Base-by-base conservation (phyloP, 2,888 invertebrate species). In the Leucoptera coffeella region DNA sequence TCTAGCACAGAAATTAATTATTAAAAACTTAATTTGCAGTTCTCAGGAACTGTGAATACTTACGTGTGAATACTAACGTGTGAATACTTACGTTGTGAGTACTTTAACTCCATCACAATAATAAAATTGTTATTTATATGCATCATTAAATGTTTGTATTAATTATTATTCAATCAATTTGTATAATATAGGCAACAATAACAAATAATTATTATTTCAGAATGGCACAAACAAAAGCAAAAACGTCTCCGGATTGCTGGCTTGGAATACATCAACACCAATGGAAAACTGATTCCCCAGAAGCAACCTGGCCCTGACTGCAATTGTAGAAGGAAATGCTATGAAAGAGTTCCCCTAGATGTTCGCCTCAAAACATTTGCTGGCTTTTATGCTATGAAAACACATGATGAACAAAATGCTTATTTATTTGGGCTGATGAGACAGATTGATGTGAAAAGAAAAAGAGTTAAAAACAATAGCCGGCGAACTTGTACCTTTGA, bases 151-250 rank as follows among this genome's bases (percentile, higher is more conserved):
- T n/a, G n/a, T n/a, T n/a, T n/a, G n/a, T n/a, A n/a, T n/a, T n/a
- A n/a, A n/a, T n/a, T n/a, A n/a, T n/a, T n/a, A n/a, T n/a, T n/a
- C n/a, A n/a, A n/a, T n/a, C n/a, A n/a, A n/a, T n/a, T n/a, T n/a
- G n/a, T n/a, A n/a, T n/a, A n/a, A n/a, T n/a, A n/a, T n/a, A n/a
- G n/a, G n/a, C n/a, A n/a, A n/a, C n/a, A n/a, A n/a, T n/a, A n/a
- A n/a, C n/a, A n/a, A n/a, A n/a, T n/a, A n/a, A n/a, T n/a, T n/a
- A n/a, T n/a, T 14, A 11, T 59, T 62, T 35, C 50, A 69, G 73
- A 74, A 67, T 75, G 74, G 74, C 73, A 73, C 55, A 73, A 74
- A 48, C 73, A 73, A 47, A 74, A 73, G 44, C 72, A 74, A 39
- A 75, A 74, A 42, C 56, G 73, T 7, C 42, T 73, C 27, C 55